Evolutionary conservation across 2,888 invertebrate species (phyloP), one percentile per base, ranked within the genome.

Genomic region (Anticlea derivata): DNA sequence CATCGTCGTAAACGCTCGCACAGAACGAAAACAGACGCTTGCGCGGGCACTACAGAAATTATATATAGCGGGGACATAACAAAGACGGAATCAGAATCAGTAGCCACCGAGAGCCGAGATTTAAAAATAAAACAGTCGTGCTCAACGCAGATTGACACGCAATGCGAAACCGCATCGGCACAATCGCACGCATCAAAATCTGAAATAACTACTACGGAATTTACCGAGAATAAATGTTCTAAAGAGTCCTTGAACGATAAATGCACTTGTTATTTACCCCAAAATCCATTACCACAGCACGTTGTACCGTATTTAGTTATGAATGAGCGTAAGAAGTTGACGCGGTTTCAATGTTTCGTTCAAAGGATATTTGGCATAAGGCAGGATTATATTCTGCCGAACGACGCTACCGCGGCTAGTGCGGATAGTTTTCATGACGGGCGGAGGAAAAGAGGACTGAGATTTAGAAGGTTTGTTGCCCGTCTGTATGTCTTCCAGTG

Each of bases 261-360:
- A 6, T 30, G 22, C n/a, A 26, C 8, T 4, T 10, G n/a, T 3
- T 5, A 20, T 6, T n/a, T n/a, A n/a, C n/a, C n/a, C n/a, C 39
- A 13, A n/a, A 2, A 17, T 2, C 1, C 6, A 5, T 12, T 38
- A 23, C 50, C 22, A 5, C 35, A 41, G 26, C 39, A 50, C 2
- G 10, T 27, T 0, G 29, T 73, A 0, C 80, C 77, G 0, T 78
- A 73, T 46, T 45, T 76, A 3, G 47, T 74, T 12, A 23, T 68
- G 3, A 73, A 73, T 17, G 77, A 79, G 20, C 76, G 61, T 20
- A 63, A 75, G 0, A 82, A 72, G 40, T 60, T 74, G 1, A 84
- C 86, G 0, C 69, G 84, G 1, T 87, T 89, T 17, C 87, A 88
- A 53, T 67, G 68, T 2, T 88, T 89, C 35, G 61, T 89, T 0